phyloP scores from a whole-genome alignment of 1,140 invertebrate species.

The Agrypnia vestita region DNA sequence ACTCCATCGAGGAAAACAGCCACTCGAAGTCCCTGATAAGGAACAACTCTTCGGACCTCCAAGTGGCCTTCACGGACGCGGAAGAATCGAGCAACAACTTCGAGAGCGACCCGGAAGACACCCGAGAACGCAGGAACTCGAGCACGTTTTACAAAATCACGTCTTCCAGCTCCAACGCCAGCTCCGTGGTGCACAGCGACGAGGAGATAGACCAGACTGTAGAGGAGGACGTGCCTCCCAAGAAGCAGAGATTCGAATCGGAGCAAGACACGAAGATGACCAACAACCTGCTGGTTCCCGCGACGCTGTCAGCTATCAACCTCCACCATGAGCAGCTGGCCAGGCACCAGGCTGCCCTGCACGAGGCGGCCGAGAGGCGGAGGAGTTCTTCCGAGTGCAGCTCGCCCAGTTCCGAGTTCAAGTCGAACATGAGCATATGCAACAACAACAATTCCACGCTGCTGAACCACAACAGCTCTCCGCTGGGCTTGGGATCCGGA shows the following conservation, averaged over 20 bases:
- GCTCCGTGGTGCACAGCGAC: constrained; percentile 74
- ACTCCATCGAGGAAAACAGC: constrained; percentile 65
- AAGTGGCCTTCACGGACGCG: constrained; percentile 60
- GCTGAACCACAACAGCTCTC: constrained; percentile 70
- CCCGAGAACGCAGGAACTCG: constrained; percentile 63
- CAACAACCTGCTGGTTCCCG: constrained; percentile 72
- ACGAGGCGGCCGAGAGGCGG: constrained; percentile 66
- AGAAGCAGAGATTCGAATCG: constrained; percentile 68
- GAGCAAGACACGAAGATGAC: constrained; percentile 66
- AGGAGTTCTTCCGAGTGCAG: constrained; percentile 81
- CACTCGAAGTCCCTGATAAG: constrained; percentile 24
- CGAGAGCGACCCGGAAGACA: constrained; percentile 68
- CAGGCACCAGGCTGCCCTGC: constrained; percentile 59
- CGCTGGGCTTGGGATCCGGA: constrained; percentile 64
- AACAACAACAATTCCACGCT: constrained; percentile 72
- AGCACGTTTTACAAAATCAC: constrained; percentile 72
- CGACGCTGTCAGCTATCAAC: constrained; percentile 68
- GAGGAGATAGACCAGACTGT: constrained; percentile 72
- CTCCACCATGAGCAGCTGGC: constrained; percentile 71
- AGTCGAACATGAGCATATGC: constrained; percentile 69
- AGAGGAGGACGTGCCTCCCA: constrained; percentile 72
- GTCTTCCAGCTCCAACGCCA: constrained; percentile 73
- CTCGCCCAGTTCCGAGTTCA: constrained; percentile 77
- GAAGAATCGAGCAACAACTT: constrained; percentile 66
- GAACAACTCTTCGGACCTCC: constrained; percentile 56